Conservation (phyloP, 1,140 invertebrate species). For the Caenorhabditis brenneri region DNA sequence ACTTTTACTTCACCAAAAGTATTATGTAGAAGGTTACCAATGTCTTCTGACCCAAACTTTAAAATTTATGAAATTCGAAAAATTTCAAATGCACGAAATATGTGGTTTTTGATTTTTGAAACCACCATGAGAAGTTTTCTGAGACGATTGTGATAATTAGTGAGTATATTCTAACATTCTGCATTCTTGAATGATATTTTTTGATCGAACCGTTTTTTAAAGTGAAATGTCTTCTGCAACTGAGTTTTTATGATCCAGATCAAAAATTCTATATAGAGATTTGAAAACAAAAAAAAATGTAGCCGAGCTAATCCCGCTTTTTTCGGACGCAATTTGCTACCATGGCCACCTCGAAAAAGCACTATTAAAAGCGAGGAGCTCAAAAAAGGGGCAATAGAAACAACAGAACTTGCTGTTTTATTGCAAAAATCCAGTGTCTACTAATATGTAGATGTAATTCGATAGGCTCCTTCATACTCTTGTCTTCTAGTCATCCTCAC, state of each 20-base stretch:
- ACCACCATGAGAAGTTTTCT: neutral
- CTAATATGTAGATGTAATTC: slow-evolving; percentile 31
- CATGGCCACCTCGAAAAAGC: neutral
- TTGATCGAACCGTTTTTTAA: too few relatives aligned
- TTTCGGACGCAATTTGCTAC: slow-evolving; percentile 6
- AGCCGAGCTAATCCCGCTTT: neutral
- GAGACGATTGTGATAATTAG: too few relatives aligned
- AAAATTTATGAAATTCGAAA: slow-evolving; percentile 20
- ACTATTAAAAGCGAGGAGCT: neutral
- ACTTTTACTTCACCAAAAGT: neutral
- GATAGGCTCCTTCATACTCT: slow-evolving; percentile 20
- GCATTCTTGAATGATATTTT: too few relatives aligned
- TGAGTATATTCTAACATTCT: too few relatives aligned
- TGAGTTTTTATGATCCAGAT: neutral
- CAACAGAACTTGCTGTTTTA: neutral
- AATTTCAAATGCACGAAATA: neutral
- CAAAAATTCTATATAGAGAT: too few relatives aligned
- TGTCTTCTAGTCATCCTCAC: slow-evolving; percentile 24
- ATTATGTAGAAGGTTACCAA: neutral
- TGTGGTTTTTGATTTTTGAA: neutral
- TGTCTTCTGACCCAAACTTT: neutral
- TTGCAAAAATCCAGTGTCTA: neutral
- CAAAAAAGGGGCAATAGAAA: neutral
- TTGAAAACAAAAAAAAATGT: too few relatives aligned
- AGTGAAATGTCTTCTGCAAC: neutral